Base-by-base conservation (phyloP, 2,113 vertebrate species). In the Helogale parvula region DNA sequence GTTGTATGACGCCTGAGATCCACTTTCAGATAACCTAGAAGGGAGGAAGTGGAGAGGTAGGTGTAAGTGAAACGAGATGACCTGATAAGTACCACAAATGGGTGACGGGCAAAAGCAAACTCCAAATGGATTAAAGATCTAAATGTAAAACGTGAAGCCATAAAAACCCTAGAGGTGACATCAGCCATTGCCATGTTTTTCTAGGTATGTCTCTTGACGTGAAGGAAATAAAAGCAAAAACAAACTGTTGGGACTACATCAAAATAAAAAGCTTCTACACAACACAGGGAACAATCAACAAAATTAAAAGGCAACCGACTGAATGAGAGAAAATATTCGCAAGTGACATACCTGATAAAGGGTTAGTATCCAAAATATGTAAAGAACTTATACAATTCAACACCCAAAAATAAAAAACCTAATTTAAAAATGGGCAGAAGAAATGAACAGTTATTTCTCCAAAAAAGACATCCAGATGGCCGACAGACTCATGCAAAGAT, bases 11-110 rank as follows among this genome's bases (percentile, higher is more conserved):
- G 63, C 69, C 71, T 94, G 38, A 96, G 25, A 84, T 50, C 54
- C 54, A 83, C 50, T 90, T 81, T 79, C 94, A 45, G 4, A 88
- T 88, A 69, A 94, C 72, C 57, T 21, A 92, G 65, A 23, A 89
- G n/a, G 19, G 38, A 57, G 35, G 35, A 94, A 96, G 29, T 29
- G 3, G 19, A 95, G 17, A 68, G 10, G 11, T 38, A 68, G 10
- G 11, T 38, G 54, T 35, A 68, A 87, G 76, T 45, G 52, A 77
- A 92, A 94, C 17, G 35, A 91, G 83, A 82, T 23, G 7, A 72
- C 63, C 23, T 80, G 11, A 35, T 63, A 81, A 50, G 74, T 68
- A 77, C 1, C 79, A 29, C 84, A 79, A 94, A 10, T 13, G 10
- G 25, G 19, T 72, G 65, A 65, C 11, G 14, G 21, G 19, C 66